Evolutionary conservation across 2,797 vertebrate genomes (phyloP).

Genomic region (Prionace glauca): DNA sequence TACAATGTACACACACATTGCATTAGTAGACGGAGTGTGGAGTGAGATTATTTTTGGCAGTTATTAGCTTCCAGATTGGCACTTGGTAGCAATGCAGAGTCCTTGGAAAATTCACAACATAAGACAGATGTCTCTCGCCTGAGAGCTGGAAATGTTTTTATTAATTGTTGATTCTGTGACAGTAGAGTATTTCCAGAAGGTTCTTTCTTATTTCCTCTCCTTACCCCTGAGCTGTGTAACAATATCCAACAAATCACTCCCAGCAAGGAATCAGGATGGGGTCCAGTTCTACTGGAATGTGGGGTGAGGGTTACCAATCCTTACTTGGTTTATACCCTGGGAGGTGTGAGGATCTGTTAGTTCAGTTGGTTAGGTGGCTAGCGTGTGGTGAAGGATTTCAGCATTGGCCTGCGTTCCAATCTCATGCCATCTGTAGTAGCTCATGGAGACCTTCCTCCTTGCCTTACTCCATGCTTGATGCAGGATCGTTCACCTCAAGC

Average conservation of each 20-base stretch:
- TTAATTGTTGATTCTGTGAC: neutral
- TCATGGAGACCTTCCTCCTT: no score
- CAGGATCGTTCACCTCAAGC: no score
- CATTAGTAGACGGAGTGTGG: neutral
- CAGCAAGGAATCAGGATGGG: no score
- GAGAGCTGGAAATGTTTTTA: neutral
- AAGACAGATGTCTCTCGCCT: neutral
- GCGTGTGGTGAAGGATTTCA: no score
- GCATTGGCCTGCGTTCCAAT: no score
- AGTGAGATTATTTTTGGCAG: neutral
- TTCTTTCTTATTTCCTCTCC: neutral
- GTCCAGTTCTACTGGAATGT: neutral
- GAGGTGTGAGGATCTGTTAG: neutral
- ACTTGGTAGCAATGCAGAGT: neutral
- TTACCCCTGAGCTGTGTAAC: neutral
- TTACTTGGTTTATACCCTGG: neutral
- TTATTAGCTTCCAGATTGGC: neutral
- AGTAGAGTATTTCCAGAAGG: neutral
- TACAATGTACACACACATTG: neutral
- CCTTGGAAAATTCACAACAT: neutral
- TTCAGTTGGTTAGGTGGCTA: no score
- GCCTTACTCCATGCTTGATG: no score
- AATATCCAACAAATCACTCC: neutral
- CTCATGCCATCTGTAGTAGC: no score
- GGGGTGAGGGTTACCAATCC: neutral